A percentile compares a stretch with the other conserved stretches of the same genome.
Evolutionary conservation across 2,113 vertebrate genomes (phyloP).

Genomic region (Silurus meridionalis): DNA sequence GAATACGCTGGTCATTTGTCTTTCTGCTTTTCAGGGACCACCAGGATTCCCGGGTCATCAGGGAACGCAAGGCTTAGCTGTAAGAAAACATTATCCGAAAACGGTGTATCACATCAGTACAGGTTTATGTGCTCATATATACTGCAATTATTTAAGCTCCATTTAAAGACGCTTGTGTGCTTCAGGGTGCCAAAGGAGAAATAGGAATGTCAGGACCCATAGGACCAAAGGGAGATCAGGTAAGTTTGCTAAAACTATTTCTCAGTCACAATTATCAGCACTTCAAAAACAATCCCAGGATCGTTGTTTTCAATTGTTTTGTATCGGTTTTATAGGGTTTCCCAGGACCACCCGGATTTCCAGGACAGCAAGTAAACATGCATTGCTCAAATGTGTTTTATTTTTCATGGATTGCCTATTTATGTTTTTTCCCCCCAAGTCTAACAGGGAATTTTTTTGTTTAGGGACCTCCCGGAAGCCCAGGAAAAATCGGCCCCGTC

Average conservation of each 20-base stretch:
- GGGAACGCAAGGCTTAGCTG: slow-evolving; percentile 78
- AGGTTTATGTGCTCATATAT: neutral
- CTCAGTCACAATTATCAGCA: too few species aligned
- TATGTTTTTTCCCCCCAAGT: neutral
- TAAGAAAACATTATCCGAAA: slow-evolving; percentile 67
- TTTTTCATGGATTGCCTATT: neutral
- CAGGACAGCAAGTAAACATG: slow-evolving; percentile 79
- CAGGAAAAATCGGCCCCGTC: slow-evolving; percentile 82
- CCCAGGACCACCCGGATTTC: slow-evolving; percentile 89
- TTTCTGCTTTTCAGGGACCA: slow-evolving; percentile 75
- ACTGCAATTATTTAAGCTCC: neutral
- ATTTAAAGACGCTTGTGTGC: neutral
- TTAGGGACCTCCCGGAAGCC: slow-evolving; percentile 84
- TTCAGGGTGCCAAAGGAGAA: slow-evolving; percentile 89
- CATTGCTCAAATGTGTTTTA: neutral
- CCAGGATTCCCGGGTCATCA: slow-evolving; percentile 82
- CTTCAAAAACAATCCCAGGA: too few species aligned
- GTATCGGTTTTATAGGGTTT: slow-evolving; percentile 78
- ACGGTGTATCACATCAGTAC: neutral
- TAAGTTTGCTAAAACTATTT: slow-evolving; percentile 52
- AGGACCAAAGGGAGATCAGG: slow-evolving; percentile 89
- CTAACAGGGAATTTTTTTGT: neutral
- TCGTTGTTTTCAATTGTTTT: neutral
- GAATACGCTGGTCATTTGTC: neutral
- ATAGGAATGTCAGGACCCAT: slow-evolving; percentile 73